Conservation (phyloP, 2,113 vertebrate genomes). For the Oreochromis tanganicae region DNA sequence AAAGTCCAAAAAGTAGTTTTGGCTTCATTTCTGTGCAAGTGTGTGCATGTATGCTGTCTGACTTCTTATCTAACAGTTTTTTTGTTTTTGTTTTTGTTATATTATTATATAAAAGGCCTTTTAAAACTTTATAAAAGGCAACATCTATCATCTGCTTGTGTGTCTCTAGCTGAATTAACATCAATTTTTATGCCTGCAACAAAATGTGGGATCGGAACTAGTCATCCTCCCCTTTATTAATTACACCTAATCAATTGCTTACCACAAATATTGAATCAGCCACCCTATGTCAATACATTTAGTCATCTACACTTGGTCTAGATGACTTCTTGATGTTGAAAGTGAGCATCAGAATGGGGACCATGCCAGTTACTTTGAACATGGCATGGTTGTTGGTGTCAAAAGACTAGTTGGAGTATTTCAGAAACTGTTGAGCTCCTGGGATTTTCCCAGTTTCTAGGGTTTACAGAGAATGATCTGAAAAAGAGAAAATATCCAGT, state of each 20-base stretch:
- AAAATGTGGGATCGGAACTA: accelerated
- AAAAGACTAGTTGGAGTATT: background rate
- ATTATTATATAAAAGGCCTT: background rate
- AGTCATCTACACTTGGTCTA: background rate
- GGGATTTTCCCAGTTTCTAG: background rate
- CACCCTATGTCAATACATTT: background rate
- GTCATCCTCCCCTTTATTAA: background rate
- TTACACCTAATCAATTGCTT: background rate
- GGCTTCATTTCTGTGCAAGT: background rate
- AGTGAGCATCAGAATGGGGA: background rate
- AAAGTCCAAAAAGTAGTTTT: constrained; percentile 12
- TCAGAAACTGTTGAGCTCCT: background rate
- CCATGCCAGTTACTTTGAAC: background rate
- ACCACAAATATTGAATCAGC: background rate
- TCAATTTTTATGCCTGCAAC: background rate
- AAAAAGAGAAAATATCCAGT: background rate
- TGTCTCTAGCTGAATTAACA: background rate
- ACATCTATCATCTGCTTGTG: background rate
- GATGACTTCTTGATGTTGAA: background rate
- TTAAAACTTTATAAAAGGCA: background rate
- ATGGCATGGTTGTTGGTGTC: background rate
- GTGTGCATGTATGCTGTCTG: background rate
- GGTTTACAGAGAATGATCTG: background rate
- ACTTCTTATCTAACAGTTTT: constrained; percentile 1
- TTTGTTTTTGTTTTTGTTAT: background rate